Evolutionary conservation across 2,888 invertebrate genomes (phyloP).

Genomic region (Diarsia rubi): DNA sequence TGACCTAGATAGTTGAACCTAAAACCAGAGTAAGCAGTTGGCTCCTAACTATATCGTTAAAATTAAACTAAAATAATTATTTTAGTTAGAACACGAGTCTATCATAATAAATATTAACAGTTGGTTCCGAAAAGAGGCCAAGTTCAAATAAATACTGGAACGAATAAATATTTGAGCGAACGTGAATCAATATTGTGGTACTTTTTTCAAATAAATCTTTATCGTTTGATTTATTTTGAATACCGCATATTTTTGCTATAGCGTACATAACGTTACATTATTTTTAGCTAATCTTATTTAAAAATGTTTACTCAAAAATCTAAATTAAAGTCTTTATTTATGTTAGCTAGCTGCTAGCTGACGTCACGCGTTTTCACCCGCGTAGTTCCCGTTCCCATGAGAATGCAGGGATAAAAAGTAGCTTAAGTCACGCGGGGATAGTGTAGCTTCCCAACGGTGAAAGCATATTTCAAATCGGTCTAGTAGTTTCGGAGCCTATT

Average conservation of each 20-base stretch:
- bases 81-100: slow-evolving; percentile 33
- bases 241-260: neutral
- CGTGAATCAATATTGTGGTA: slow-evolving; percentile 45
- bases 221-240: slow-evolving; percentile 22
- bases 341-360: too few relatives aligned
- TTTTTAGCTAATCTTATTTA: slow-evolving; percentile 20
- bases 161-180: slow-evolving; percentile 39
- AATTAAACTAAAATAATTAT: slow-evolving; percentile 53
- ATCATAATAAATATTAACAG: slow-evolving; percentile 30
- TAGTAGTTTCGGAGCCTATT: too few relatives aligned
- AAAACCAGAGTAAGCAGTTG: slow-evolving; percentile 45
- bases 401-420: too few relatives aligned
- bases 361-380: too few relatives aligned
- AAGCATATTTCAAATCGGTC: too few relatives aligned
- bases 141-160: slow-evolving; percentile 52
- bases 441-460: too few relatives aligned
- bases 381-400: too few relatives aligned
- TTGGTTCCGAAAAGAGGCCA: slow-evolving; percentile 51
- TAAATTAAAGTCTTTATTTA: slow-evolving; percentile 20
- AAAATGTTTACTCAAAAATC: slow-evolving; percentile 17
- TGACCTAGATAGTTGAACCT: slow-evolving; percentile 52
- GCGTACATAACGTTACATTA: neutral
- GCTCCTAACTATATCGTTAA: slow-evolving; percentile 51
- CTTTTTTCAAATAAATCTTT: slow-evolving; percentile 19
- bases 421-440: too few relatives aligned